Base-by-base conservation (phyloP, 2,888 invertebrate species). In the Tipula helvola region DNA sequence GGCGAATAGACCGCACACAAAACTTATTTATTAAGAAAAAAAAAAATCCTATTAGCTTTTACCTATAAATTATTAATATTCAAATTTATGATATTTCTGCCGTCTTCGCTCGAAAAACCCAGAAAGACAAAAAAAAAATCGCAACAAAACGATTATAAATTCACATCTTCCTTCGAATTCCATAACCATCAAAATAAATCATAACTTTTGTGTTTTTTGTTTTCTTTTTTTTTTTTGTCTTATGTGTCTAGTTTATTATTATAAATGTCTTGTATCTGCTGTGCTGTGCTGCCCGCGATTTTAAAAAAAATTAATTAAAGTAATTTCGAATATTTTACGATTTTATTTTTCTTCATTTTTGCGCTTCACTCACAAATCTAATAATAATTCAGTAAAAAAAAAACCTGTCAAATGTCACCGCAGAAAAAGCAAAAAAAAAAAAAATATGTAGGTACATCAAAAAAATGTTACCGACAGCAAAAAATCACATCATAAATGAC, bases 361-460 rank as follows among this genome's bases (percentile, higher is more conserved):
- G 47, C n/a, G 5, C 18, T 57, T 16, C 52, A 57, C 16, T 16
- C 52, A 16, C 52, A 57, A 16, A 16, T 57, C 52, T 57, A 57
- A 57, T 57, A 57, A 57, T 16, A 57, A 57, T 16, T 5, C 16
- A 57, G 52, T 28, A 28, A 28, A 1, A 28, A 28, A 57, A 52
- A 71, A 71, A 71, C 71, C 71, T 71, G 71, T 71, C 71, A 71
- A 71, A 71, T 71, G 71, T 71, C 71, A 71, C 71, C 71, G 71
- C 71, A 71, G 28, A 28, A 28, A 28, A 28, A 28, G 28, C 28
- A 71, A 71, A 71, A 16, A 52, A 16, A 39, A 39, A 39, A 7
- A 28, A 71, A 71, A 71, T n/a, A 28, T 28, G 8, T 47, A 5
- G 5, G 3, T 28, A 71, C 71, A 71, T 71, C 71, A 71, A 71